Evolutionary conservation across 2,797 vertebrate genomes (phyloP), one percentile per base, ranked within the genome.

Genomic region (Apodemus agrarius): DNA sequence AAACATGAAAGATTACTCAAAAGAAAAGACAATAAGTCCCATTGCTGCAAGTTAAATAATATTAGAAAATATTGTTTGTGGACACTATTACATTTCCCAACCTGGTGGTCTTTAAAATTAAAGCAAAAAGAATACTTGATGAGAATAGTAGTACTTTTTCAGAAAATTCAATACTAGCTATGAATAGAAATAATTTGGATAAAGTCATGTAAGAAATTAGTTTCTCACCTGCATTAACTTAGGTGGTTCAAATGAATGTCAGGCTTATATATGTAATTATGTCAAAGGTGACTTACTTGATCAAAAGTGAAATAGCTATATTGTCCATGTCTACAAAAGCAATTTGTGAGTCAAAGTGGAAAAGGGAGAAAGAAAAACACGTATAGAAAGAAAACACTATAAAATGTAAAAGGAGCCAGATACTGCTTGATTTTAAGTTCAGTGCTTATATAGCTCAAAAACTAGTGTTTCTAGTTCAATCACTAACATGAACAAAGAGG

Each of bases 31-130:
- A 59, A 63, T 93, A 90, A 29, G 59, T 4, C 52, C 46, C 13
- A 29, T 2, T 97, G 54, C 16, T 90, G 21, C 29, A 94, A 90
- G 29, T 22, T 85, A 75, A 94, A 93, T 89, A 24, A 91, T 82
- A 78, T 54, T 90, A 93, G 75, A 86, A 96, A 95, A 92, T 88
- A 93, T 83, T 91, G 22, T 61, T 11, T 82, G 37, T 88, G 65
- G 80, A 93, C 76, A 10, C 57, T 91, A 24, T 72, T 72, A 69
- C 13, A 87, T 74, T 26, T 83, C 24, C 31, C 69, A 83, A 90
- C 31, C 40, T 90, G 19, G 37, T 89, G 8, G 24, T 89, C 49
- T 92, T 89, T 86, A 92, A 93, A 93, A 74, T 75, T 72, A 84
- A 90, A 95, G 43, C 16, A 90, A 95, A 96, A 95, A 75, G 9